Base-by-base conservation (phyloP, 2,113 vertebrate genomes). In the Lanius collurio region DNA sequence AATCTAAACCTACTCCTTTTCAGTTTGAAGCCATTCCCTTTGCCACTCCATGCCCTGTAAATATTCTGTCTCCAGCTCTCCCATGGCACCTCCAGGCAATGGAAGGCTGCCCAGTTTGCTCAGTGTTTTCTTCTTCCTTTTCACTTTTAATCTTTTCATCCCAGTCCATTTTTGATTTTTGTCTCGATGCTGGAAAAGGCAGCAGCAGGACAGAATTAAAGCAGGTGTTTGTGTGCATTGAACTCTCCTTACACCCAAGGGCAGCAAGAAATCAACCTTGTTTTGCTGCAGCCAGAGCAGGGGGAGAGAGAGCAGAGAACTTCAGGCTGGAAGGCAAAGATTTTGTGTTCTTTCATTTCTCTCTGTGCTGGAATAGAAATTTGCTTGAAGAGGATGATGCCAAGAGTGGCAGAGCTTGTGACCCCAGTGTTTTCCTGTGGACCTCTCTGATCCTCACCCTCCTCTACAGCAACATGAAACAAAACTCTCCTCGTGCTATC, bases 391-490 rank as follows among this genome's bases (percentile, higher is more conserved):
- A 47, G 37, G 8, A 13, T 1, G 55, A 11, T 31, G 33, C 31
- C 28, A 10, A 7, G 33, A 28, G 50, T 5, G 5, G 6, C 10
- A 2, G 28, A 44, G 35, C 9, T 33, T 10, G 73, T 27, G 69
- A 13, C 50, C 23, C n/a, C 0, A 3, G 4, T 3, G 1, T 18
- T 80, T 77, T 15, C 20, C 64, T 5, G 4, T 0, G 4, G 27
- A 41, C 14, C 19, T 17, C 55, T 39, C 27, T 39, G 50, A 60
- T 86, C 49, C 44, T 86, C 35, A 50, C 15, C 30, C 27, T 52
- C 20, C 35, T 15, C 57, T 23, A 6, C 47, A 53, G 35, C 49
- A 60, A 6, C 6, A 9, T 7, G 20, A 71, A 81, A n/a, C 6
- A 1, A 41, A 86, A 37, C 17, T 23, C 15, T 37, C 16, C 53